These are phyloP conservation scores for Trochalopteron elliotii DNA, from an alignment of 2,113 vertebrate genomes.

Conservation along the genomic window DNA sequence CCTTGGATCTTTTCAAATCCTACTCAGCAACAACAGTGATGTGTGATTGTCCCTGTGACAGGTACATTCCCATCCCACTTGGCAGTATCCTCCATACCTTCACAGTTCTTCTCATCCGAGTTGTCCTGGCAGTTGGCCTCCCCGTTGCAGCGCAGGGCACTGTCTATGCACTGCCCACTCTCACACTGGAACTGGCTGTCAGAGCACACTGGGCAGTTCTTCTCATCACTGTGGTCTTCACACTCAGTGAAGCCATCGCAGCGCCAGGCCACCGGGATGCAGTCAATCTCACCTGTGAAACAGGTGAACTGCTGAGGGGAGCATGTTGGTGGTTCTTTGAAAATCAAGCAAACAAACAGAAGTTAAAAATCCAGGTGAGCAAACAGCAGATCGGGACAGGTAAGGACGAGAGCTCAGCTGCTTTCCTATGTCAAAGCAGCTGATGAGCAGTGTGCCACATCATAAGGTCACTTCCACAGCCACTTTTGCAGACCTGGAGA, in stretches of 20 bases:
- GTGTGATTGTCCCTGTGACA: background rate
- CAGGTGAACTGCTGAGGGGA: slow-evolving; percentile 97
- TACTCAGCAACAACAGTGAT: no score
- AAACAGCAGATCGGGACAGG: background rate
- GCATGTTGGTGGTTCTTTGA: slow-evolving; percentile 94
- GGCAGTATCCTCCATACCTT: slow-evolving; percentile 71
- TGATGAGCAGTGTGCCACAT: background rate
- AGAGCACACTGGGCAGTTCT: slow-evolving; percentile 92
- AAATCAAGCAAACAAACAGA: slow-evolving; percentile 57
- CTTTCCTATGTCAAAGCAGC: background rate
- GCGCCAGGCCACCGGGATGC: slow-evolving; percentile 93
- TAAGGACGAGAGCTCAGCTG: background rate
- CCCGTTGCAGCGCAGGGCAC: slow-evolving; percentile 86
- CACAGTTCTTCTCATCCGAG: slow-evolving; percentile 92
- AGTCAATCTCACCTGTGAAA: slow-evolving; percentile 93
- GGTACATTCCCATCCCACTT: background rate
- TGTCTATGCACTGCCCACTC: slow-evolving; percentile 91
- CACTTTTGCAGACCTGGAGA: background rate
- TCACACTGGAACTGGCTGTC: slow-evolving; percentile 92
- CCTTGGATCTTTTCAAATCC: background rate
- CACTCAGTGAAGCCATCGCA: slow-evolving; percentile 94
- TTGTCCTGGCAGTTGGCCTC: slow-evolving; percentile 93
- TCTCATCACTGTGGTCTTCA: slow-evolving; percentile 92
- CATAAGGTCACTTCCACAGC: background rate
- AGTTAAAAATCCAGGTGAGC: slow-evolving; percentile 35